Evolutionary conservation across 35 echinoderm and acorn worm species (phyloP).

Genomic region (Holothuria glaberrima): DNA sequence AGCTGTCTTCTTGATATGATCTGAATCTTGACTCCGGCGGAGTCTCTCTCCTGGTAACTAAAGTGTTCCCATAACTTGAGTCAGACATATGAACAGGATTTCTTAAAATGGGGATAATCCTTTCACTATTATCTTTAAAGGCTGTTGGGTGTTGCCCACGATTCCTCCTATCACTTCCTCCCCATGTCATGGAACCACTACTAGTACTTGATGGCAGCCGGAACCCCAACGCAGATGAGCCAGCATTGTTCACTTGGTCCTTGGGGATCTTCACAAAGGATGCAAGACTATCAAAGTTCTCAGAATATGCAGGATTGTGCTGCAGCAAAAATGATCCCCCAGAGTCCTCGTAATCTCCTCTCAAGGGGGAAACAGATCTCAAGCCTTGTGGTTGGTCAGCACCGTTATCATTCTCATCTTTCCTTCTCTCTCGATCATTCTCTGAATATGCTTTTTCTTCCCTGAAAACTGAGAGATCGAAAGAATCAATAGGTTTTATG

Average conservation of each 20-base stretch:
- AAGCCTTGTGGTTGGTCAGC: not conserved
- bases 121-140: no score
- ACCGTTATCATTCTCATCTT: not conserved
- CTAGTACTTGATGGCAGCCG: no score
- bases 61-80: no score
- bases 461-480: constrained; percentile 26
- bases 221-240: no score
- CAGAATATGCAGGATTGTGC: constrained; percentile 27
- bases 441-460: not conserved
- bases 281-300: not conserved
- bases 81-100: no score
- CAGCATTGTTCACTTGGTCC: no score
- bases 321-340: constrained; percentile 9
- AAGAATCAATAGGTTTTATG: constrained; percentile 24
- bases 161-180: no score
- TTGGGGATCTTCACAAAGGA: constrained; percentile 3
- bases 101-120: no score
- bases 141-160: no score
- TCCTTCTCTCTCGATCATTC: not conserved
- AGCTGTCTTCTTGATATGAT: constrained; percentile 6
- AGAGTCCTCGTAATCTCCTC: not conserved
- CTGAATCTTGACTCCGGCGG: not conserved
- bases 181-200: no score
- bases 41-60: no score
- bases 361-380: not conserved